Percentiles rank a stretch among this genome's conserved stretches.
Evolutionary conservation across 2,113 vertebrate species (phyloP).

Genomic region (Tetraodon nigroviridis): DNA sequence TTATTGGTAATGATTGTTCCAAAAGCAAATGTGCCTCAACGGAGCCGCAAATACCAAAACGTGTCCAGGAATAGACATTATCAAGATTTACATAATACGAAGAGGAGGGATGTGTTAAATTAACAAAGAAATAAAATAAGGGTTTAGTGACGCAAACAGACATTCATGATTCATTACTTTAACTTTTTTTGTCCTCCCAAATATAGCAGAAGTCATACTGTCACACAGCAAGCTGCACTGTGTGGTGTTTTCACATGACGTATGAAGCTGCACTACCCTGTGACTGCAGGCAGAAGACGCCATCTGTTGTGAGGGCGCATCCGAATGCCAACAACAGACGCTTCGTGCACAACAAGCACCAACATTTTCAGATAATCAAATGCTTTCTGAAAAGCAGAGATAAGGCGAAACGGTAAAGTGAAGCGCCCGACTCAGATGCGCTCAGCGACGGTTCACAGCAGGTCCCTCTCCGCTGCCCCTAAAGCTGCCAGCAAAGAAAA

Average conservation of each 20-base stretch:
- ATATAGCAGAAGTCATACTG: background rate
- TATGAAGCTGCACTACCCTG: conserved; percentile 1
- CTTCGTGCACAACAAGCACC: background rate
- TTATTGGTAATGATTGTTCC: too few relatives aligned
- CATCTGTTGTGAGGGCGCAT: conserved; percentile 21
- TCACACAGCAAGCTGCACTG: background rate
- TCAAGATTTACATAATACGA: too few relatives aligned
- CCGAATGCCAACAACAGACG: background rate
- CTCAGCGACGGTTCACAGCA: conserved; percentile 24
- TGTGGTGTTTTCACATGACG: background rate
- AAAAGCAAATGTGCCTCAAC: too few relatives aligned
- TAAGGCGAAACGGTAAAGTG: conserved; percentile 13
- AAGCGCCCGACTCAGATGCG: background rate
- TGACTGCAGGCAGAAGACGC: conserved; percentile 2
- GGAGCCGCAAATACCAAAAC: too few relatives aligned
- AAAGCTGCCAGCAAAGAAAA: background rate
- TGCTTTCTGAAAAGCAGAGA: background rate
- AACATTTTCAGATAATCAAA: conserved; percentile 2
- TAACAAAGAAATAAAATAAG: background rate
- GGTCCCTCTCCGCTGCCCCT: background rate
- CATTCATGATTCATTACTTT: too few relatives aligned
- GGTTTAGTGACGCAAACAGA: too few relatives aligned
- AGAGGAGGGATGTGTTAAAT: too few relatives aligned
- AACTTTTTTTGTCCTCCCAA: background rate
- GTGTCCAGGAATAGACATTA: too few relatives aligned